These are phyloP conservation scores for Magallana ariakensis DNA, from an alignment of 1,140 invertebrate species.

Conservation along the genomic window DNA sequence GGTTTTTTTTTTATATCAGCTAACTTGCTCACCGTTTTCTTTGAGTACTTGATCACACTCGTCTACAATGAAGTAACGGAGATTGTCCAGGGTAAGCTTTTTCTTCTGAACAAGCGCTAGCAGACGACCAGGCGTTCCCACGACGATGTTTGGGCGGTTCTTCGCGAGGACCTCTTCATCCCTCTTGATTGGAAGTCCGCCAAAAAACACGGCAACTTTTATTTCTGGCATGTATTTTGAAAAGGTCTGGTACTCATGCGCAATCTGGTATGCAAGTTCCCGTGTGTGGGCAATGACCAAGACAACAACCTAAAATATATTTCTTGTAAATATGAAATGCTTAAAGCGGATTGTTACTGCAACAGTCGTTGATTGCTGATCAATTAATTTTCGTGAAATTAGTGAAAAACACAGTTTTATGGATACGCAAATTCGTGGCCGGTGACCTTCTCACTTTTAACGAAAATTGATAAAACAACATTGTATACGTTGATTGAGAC, in stretches of 20 bases:
- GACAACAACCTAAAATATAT: constrained; percentile 87
- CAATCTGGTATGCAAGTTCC: constrained; percentile 99
- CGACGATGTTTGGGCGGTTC: constrained; percentile 97
- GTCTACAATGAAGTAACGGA: constrained; percentile 98
- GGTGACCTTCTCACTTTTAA: too few species aligned
- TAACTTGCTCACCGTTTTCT: constrained; percentile 87
- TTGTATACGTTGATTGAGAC: background rate
- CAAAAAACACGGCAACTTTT: constrained; percentile 97
- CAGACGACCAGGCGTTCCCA: constrained; percentile 97
- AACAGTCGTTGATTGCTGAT: too few species aligned
- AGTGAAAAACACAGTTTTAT: too few species aligned
- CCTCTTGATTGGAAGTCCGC: constrained; percentile 94
- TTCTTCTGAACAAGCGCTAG: constrained; percentile 94
- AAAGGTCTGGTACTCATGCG: constrained; percentile 98
- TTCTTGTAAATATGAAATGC: too few species aligned
- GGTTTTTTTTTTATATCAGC: too few species aligned
- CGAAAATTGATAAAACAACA: background rate
- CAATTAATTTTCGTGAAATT: too few species aligned
- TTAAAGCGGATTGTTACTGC: too few species aligned
- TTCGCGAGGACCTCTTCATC: constrained; percentile 97
- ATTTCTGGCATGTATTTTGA: constrained; percentile 97
- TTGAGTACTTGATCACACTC: constrained; percentile 99
- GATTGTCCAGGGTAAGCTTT: constrained; percentile 92
- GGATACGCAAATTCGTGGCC: too few species aligned
- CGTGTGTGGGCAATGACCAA: constrained; percentile 99